phyloP scores from a whole-genome alignment of 2,797 vertebrate species.

The Coendou prehensilis region DNA sequence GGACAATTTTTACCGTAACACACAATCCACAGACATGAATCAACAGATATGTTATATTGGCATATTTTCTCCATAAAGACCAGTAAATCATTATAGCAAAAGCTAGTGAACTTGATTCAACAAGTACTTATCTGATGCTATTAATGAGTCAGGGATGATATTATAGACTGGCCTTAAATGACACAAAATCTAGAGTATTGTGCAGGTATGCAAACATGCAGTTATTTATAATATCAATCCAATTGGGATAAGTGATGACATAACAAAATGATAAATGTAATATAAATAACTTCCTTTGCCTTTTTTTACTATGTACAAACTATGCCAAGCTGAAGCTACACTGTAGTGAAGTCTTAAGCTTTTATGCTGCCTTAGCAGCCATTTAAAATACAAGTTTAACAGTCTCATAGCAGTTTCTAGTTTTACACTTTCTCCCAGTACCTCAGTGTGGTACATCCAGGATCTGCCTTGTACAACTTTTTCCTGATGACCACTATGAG shows the following conservation, averaged over 20 bases:
- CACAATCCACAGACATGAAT: neutral
- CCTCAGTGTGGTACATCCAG: neutral
- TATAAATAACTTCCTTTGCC: neutral
- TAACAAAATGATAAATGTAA: neutral
- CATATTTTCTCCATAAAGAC: neutral
- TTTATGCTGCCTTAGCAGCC: neutral
- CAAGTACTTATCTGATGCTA: neutral
- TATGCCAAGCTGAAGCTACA: neutral
- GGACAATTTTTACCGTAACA: neutral
- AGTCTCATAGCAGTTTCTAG: neutral
- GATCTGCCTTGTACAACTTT: neutral
- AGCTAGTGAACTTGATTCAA: neutral
- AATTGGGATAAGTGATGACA: neutral
- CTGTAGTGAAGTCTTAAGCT: neutral
- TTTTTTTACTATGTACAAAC: slow-evolving; percentile 13
- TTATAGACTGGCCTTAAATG: neutral
- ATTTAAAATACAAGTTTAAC: neutral
- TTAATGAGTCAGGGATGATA: neutral
- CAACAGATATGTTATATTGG: neutral
- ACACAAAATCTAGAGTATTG: neutral
- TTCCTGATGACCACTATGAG: neutral
- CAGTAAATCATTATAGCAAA: slow-evolving; percentile 28
- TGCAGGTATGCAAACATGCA: neutral
- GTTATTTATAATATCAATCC: neutral
- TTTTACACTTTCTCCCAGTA: neutral